phyloP scores from a whole-genome alignment of 2,797 vertebrate species.

The Gambusia yucatana region DNA sequence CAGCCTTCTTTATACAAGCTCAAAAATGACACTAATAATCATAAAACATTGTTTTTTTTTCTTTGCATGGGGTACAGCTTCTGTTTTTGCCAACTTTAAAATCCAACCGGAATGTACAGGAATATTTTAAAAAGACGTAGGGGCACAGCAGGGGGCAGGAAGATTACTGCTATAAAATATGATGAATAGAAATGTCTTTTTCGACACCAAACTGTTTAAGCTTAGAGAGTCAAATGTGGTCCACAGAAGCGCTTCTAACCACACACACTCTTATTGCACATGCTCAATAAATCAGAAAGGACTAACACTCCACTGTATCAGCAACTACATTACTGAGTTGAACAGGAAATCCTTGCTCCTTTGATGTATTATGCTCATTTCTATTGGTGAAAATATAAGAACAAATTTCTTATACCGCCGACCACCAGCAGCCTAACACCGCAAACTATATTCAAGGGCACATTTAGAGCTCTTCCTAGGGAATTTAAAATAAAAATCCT shows the following conservation, averaged over 20 bases:
- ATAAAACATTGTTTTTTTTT: too few species aligned
- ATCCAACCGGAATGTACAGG: not conserved
- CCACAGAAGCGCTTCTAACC: not conserved
- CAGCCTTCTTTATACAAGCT: too few species aligned
- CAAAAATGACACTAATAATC: too few species aligned
- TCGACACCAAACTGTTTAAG: not conserved
- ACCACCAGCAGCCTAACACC: not conserved
- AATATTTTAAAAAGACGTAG: not conserved
- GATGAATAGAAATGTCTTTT: not conserved
- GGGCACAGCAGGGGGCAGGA: not conserved
- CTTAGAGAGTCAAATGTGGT: not conserved
- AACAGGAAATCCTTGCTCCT: slow-evolving; percentile 15
- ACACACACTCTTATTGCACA: not conserved
- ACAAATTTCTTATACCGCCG: slow-evolving; percentile 22
- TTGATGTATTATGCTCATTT: slow-evolving; percentile 51
- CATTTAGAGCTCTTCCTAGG: slow-evolving; percentile 21
- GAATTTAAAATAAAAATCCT: not conserved
- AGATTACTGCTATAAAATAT: not conserved
- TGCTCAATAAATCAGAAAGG: not conserved
- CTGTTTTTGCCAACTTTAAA: too few species aligned
- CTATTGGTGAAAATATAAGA: slow-evolving; percentile 20
- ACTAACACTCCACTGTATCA: not conserved
- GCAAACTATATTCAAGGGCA: slow-evolving; percentile 30
- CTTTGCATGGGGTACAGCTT: too few species aligned
- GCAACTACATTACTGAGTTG: slow-evolving; percentile 5